A percentile compares a stretch with the other conserved stretches of the same genome.
Conservation (phyloP, 2,113 vertebrate species). For the Ramphastos sulfuratus region DNA sequence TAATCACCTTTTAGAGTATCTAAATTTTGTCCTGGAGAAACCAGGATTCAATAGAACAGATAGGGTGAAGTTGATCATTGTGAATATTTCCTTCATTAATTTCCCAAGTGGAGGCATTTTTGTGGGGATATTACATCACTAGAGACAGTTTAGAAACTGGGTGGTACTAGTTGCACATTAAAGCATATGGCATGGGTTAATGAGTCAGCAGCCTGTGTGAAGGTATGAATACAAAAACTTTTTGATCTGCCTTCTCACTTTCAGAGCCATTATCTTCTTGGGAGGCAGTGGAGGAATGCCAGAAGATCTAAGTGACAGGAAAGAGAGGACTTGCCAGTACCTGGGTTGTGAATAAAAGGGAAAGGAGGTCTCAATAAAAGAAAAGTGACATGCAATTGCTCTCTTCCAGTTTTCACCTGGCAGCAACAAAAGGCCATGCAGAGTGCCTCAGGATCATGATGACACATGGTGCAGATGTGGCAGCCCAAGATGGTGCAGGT, state of each 20-base stretch:
- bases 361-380: neutral
- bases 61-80: neutral
- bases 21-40: neutral
- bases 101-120: neutral
- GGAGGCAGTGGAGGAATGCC: neutral
- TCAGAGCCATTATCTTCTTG: neutral
- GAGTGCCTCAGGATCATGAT: slow-evolving; percentile 91
- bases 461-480: slow-evolving; percentile 88
- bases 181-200: neutral
- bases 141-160: neutral
- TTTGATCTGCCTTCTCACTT: neutral
- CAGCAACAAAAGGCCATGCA: slow-evolving; percentile 85
- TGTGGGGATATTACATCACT: neutral
- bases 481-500: slow-evolving; percentile 88
- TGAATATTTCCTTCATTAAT: neutral
- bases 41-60: neutral
- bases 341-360: neutral
- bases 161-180: neutral
- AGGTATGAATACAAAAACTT: neutral
- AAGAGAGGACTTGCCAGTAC: neutral
- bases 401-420: slow-evolving; percentile 88
- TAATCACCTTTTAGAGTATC: neutral
- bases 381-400: slow-evolving; percentile 10
- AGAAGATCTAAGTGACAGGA: neutral
- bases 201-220: neutral